These are phyloP conservation scores for Aplysina aerophoba DNA, from an alignment of 37 sponge, comb jelly and placozoan species.

Conservation along the genomic window DNA sequence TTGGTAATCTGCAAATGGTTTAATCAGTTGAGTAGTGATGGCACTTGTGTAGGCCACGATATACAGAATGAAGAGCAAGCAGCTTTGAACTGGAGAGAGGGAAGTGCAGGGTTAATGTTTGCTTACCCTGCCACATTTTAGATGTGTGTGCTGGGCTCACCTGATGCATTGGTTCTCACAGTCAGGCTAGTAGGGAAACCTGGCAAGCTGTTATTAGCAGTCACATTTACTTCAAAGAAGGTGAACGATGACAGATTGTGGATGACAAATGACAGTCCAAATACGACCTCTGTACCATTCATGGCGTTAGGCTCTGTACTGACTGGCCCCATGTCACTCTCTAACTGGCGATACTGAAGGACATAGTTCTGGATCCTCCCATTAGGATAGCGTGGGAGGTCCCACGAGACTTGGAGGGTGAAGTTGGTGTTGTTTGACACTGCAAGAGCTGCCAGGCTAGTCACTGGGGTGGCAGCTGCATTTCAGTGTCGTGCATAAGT, in stretches of 20 bases:
- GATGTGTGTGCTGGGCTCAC: too few relatives aligned
- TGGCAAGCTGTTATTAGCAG: neutral
- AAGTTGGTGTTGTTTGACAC: neutral
- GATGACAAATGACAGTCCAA: neutral
- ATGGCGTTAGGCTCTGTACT: too few relatives aligned
- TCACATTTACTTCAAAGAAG: neutral
- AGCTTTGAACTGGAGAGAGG: too few relatives aligned
- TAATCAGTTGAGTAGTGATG: too few relatives aligned
- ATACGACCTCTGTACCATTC: too few relatives aligned
- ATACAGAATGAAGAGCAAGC: too few relatives aligned
- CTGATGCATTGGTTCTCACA: slow-evolving; percentile 7
- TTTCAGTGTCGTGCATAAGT: neutral
- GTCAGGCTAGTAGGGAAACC: neutral
- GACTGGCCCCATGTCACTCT: too few relatives aligned
- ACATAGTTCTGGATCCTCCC: neutral
- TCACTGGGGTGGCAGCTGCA: slow-evolving; percentile 18
- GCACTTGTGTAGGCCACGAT: too few relatives aligned
- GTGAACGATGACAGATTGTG: neutral
- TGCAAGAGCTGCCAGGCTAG: neutral
- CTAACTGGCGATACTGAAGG: neutral
- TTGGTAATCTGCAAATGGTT: too few relatives aligned
- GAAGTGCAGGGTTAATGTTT: too few relatives aligned
- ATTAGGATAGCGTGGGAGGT: slow-evolving; percentile 17
- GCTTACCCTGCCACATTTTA: too few relatives aligned
- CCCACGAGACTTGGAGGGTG: slow-evolving; percentile 1